Evolutionary conservation across 1,140 invertebrate genomes (phyloP).

Genomic region (Orchesella cincta): DNA sequence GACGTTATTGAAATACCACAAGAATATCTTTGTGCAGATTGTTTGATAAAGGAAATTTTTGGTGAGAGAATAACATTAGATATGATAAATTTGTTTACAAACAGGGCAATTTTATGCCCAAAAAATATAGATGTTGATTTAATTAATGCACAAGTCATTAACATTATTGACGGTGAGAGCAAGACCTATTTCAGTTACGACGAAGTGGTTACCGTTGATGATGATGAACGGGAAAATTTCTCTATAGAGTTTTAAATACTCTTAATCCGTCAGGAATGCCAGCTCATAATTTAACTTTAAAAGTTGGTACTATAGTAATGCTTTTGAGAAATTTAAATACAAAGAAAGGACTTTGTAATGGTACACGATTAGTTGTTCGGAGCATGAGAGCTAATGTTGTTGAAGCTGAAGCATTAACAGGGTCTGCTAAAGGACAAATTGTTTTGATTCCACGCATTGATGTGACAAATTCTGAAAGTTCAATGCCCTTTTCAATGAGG

Average conservation of each 20-base stretch:
- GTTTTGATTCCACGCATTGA: constrained; percentile 40
- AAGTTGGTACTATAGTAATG: constrained; percentile 43
- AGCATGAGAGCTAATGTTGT: constrained; percentile 21
- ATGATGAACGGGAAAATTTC: constrained; percentile 13
- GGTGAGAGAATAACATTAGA: constrained; percentile 46
- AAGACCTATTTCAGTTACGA: constrained; percentile 42
- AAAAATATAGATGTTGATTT: constrained; percentile 49
- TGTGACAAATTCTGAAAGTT: constrained; percentile 43
- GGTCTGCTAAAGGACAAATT: not conserved
- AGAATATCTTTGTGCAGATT: constrained; percentile 44
- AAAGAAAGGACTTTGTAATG: constrained; percentile 38
- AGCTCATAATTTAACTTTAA: constrained; percentile 50
- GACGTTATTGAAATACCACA: constrained; percentile 48
- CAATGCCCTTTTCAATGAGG: constrained; percentile 57
- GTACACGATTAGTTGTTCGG: constrained; percentile 39
- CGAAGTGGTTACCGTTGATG: constrained; percentile 11
- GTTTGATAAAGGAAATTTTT: constrained; percentile 53
- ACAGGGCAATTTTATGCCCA: constrained; percentile 52
- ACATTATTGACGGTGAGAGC: not conserved
- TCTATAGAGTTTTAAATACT: not conserved
- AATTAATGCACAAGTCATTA: constrained; percentile 48
- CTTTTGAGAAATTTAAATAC: constrained; percentile 44
- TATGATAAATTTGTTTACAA: constrained; percentile 41
- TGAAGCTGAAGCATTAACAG: not conserved
- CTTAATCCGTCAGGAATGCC: constrained; percentile 42